Percentiles rank a stretch among this genome's conserved stretches.
Evolutionary conservation across 2,888 invertebrate species (phyloP).

Genomic region (Cataglyphis livida): DNA sequence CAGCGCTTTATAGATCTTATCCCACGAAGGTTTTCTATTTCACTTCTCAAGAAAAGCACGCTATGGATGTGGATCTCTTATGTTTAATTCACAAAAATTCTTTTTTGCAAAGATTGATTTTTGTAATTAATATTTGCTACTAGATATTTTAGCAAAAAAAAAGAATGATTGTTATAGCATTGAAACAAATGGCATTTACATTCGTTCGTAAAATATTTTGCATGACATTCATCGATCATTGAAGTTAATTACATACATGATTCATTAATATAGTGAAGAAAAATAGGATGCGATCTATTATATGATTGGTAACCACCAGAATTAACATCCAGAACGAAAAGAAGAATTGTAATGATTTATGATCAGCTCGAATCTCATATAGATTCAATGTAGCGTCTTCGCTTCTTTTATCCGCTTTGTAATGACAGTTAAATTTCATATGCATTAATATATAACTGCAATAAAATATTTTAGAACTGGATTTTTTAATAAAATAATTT

Average conservation of each 20-base stretch:
- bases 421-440: background rate
- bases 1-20: background rate
- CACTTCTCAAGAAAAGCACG: background rate
- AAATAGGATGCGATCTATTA: constrained; percentile 19
- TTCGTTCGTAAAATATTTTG: background rate
- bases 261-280: background rate
- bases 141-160: background rate
- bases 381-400: background rate
- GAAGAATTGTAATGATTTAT: constrained; percentile 26
- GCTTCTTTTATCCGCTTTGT: background rate
- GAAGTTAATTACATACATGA: constrained; percentile 28
- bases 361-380: background rate
- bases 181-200: background rate
- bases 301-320: background rate
- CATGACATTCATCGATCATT: background rate
- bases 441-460: background rate
- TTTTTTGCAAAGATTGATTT: background rate
- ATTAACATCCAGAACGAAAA: background rate
- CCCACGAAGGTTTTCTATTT: background rate
- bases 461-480: background rate
- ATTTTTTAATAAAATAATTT: background rate
- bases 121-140: background rate
- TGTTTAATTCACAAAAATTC: background rate
- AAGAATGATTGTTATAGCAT: background rate
- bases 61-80: background rate